Conservation (phyloP, 2,888 invertebrate species). For the Drosophila sordidula region DNA sequence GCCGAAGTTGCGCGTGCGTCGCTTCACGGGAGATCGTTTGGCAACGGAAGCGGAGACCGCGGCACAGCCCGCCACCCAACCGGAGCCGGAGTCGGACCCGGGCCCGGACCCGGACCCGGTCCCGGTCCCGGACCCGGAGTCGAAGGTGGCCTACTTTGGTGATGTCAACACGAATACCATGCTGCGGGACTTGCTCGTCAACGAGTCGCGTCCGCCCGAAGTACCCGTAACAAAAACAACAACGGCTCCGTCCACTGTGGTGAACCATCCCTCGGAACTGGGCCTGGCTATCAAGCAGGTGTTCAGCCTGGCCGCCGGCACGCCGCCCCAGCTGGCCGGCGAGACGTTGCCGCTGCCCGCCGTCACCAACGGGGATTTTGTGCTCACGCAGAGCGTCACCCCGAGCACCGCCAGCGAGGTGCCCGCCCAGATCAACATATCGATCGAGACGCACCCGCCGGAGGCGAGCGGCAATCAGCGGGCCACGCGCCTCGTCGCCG, state of each 20-base stretch:
- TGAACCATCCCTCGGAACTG: slow-evolving; percentile 43
- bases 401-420: slow-evolving; percentile 4
- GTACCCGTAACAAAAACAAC: too few relatives aligned
- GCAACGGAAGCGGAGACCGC: not conserved
- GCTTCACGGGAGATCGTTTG: slow-evolving; percentile 76
- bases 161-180: slow-evolving; percentile 5
- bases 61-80: not conserved
- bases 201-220: slow-evolving; percentile 48
- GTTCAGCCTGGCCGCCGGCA: slow-evolving; percentile 33
- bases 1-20: slow-evolving; percentile 73
- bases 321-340: not conserved
- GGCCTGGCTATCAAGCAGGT: slow-evolving; percentile 68
- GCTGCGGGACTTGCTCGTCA: slow-evolving; percentile 52
- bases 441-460: slow-evolving; percentile 40
- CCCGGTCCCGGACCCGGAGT: not conserved
- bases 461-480: not conserved
- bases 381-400: slow-evolving; percentile 37
- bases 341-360: not conserved
- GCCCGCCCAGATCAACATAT: slow-evolving; percentile 62
- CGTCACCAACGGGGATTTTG: slow-evolving; percentile 31
- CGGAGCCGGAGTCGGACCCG: not conserved
- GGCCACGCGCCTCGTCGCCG: slow-evolving; percentile 6
- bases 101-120: too few relatives aligned
- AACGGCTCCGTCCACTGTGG: not conserved
- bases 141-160: not conserved